These are phyloP conservation scores for Pseudorasbora parva DNA, from an alignment of 2,113 vertebrate genomes.

Conservation along the genomic window DNA sequence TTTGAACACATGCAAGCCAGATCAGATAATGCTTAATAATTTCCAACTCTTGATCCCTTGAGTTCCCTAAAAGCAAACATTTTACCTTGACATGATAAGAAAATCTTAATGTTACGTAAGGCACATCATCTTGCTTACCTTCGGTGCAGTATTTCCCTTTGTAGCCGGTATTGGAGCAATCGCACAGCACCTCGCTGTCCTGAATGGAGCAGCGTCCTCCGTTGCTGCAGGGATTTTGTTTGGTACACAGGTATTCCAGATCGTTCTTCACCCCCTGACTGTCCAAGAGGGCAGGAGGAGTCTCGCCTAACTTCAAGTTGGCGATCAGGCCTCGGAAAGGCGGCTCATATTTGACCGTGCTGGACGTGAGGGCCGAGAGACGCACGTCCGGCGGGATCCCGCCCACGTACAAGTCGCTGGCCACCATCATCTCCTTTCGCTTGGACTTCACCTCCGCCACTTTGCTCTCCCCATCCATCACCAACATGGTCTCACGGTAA, in stretches of 20 bases:
- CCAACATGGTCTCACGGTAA: constrained; percentile 81
- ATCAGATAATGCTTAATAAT: constrained; percentile 47
- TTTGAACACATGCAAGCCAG: constrained; percentile 40
- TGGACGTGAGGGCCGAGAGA: constrained; percentile 90
- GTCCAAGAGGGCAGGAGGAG: constrained; percentile 81
- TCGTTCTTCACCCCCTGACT: constrained; percentile 88
- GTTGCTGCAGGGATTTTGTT: constrained; percentile 87
- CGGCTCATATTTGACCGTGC: constrained; percentile 93
- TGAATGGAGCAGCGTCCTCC: constrained; percentile 85
- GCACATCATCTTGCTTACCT: constrained; percentile 75
- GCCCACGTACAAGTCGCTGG: constrained; percentile 90
- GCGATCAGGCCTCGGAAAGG: constrained; percentile 87
- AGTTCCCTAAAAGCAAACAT: constrained; percentile 42
- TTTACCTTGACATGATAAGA: constrained; percentile 45
- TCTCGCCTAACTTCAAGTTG: constrained; percentile 87
- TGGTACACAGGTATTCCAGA: constrained; percentile 83
- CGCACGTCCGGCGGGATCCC: constrained; percentile 93
- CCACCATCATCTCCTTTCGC: constrained; percentile 88
- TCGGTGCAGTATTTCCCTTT: constrained; percentile 90
- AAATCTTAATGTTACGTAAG: background rate
- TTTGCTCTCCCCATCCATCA: constrained; percentile 87
- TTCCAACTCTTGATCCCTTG: constrained; percentile 30
- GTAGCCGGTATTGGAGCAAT: constrained; percentile 88
- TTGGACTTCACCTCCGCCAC: constrained; percentile 87
- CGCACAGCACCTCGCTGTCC: constrained; percentile 85